Conservation (phyloP, 2,888 invertebrate species). For the Myopa tessellatipennis region DNA sequence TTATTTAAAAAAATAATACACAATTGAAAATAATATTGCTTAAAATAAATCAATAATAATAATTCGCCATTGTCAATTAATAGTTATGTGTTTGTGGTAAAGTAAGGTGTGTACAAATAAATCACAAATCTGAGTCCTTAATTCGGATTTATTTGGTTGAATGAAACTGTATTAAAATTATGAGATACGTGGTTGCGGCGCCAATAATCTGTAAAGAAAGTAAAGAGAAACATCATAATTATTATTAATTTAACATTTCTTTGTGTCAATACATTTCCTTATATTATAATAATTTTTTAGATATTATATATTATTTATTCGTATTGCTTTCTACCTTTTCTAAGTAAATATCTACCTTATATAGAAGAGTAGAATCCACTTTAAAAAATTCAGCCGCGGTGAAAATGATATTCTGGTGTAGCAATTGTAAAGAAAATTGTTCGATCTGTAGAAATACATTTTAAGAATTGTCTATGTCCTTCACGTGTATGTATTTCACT, state of each 20-base stretch:
- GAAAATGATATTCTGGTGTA: constrained; percentile 68
- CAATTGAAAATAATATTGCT: too few species aligned
- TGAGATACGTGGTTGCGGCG: constrained; percentile 68
- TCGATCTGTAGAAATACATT: constrained; percentile 62
- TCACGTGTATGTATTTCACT: too few species aligned
- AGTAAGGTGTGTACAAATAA: too few species aligned
- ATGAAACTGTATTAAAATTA: constrained; percentile 69
- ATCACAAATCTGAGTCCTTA: neutral
- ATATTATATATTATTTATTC: too few species aligned
- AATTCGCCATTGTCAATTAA: too few species aligned
- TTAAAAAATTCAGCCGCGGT: constrained; percentile 69
- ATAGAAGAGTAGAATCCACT: constrained; percentile 68
- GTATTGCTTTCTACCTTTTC: too few species aligned
- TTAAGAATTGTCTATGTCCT: too few species aligned
- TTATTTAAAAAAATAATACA: neutral
- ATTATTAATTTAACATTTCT: neutral
- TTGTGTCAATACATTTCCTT: too few species aligned
- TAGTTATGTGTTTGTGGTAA: too few species aligned
- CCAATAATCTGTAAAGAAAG: constrained; percentile 65
- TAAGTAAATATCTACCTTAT: constrained; percentile 61
- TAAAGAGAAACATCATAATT: neutral
- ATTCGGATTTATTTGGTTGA: constrained; percentile 50
- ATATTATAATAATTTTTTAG: too few species aligned
- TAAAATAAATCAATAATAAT: too few species aligned
- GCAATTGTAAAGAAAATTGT: constrained; percentile 69